Conservation (phyloP, 2,113 vertebrate species). For the Corythornis vintsioides region DNA sequence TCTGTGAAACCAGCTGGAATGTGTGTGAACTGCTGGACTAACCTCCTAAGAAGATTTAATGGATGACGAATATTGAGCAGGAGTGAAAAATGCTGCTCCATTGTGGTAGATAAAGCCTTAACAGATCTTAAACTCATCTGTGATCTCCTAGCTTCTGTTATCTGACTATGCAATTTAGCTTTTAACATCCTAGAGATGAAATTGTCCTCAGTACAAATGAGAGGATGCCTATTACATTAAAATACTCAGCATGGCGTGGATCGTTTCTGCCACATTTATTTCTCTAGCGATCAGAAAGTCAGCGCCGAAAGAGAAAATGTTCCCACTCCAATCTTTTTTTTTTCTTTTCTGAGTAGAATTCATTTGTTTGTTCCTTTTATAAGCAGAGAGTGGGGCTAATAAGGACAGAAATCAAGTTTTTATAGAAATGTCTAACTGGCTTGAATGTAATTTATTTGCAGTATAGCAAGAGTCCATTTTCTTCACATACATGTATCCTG, state of each 20-base stretch:
- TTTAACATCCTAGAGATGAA: neutral
- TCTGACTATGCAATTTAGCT: neutral
- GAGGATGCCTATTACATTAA: neutral
- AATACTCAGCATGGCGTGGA: neutral
- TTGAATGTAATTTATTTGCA: neutral
- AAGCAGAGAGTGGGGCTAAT: neutral
- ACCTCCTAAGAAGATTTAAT: conserved; percentile 36
- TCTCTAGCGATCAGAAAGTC: neutral
- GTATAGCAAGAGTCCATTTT: neutral
- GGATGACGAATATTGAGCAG: conserved; percentile 21
- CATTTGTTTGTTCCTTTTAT: neutral
- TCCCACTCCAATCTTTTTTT: fast-evolving
- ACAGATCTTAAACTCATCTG: neutral
- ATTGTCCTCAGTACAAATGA: neutral
- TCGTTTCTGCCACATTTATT: neutral
- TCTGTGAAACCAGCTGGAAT: conserved; percentile 37
- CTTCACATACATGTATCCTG: neutral
- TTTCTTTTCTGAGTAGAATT: neutral
- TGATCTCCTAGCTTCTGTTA: neutral
- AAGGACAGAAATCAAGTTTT: neutral
- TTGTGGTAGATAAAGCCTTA: conserved; percentile 15
- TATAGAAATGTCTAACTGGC: neutral
- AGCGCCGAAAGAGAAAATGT: neutral
- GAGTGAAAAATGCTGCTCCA: conserved; percentile 10
- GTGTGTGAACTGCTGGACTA: neutral